Base-by-base conservation (phyloP, 2,797 vertebrate genomes). In the Molothrus aeneus region DNA sequence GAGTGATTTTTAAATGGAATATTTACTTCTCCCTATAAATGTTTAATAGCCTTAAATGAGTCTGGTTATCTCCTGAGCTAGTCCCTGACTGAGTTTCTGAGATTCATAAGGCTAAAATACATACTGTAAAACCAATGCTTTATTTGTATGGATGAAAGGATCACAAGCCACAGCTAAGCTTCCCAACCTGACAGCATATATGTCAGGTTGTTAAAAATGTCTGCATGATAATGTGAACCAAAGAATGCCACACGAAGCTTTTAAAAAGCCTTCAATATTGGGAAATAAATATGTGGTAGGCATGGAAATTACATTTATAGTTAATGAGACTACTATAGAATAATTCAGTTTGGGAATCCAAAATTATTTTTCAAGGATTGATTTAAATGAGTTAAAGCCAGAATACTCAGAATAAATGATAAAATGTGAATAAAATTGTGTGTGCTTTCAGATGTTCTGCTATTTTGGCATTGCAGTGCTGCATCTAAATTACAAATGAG, bases 101-200 rank as follows among this genome's bases (percentile, higher is more conserved):
- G 90, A 80, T 94, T 94, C 43, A 59, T 84, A 80, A 26, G 78
- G 51, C 75, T 74, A 90, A 86, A 81, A 45, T 80, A 32, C 59
- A 63, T 66, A 28, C 51, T 86, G n/a, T 80, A 92, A 94, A 91
- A 90, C 26, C 17, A 64, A 26, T 56, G 29, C 15, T 95, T 92
- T 91, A 59, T 92, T 94, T 96, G 59, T 83, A 95, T 79, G 82
- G 81, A 94, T 88, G 57, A 94, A 95, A 94, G 83, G 24, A 93
- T 94, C 90, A 90, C 56, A 80, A 88, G 31, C 21, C 32, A 48
- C 36, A 54, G 53, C 43, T 92, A 93, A 90, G 60, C 32, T 93
- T 94, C 43, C 22, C 26, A 72, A 40, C 56, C 42, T 79, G 86
- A 64, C 59, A 87, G 50, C 34, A 5, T 77, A n/a, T 64, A 38